Evolutionary conservation across 2,113 vertebrate species (phyloP), one percentile per base, ranked within the genome.

Genomic region (Albula goreensis): DNA sequence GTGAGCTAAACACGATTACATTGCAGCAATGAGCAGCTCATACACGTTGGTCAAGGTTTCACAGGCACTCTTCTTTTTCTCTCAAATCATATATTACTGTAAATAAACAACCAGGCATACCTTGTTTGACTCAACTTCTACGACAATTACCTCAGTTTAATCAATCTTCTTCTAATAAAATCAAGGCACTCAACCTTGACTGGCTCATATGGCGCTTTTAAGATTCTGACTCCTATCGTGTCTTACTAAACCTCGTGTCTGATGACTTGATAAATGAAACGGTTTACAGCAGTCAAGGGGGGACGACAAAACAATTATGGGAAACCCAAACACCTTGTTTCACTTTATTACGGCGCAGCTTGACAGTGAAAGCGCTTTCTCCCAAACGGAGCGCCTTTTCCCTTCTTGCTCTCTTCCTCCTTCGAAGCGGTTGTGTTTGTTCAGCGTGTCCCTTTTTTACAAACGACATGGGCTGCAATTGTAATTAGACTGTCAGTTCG

Each of bases 401-500:
- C n/a, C 9, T 12, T 12, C 53, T 56, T 56, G 12, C 7, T 56
- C 53, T 12, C 53, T 56, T 56, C 12, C 25, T 74, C 5, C 1
- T 8, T 74, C 22, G 63, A 70, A 74, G 70, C n/a, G 15, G 17
- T 19, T 66, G 9, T 66, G 9, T 66, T 3, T 0, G 5, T 5
- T 66, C 17, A 41, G 31, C 60, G 60, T 66, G 3, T 5, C 53
- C 17, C 9, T 66, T 66, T 66, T 19, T 66, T 19, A 66, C 22
- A 66, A 66, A 66, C 2, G 15, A 22, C 3, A 66, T 12, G 84
- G 78, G 63, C 31, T 81, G 53, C 41, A 66, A 86, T 53, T 66
- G 41, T 31, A 85, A 86, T 86, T 86, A 81, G 7, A 51, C 17
- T 17, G 49, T 25, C 41, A 63, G 17, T 81, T 81, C 74, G 25